These are phyloP conservation scores for Eidolon dupreanum DNA, from an alignment of 2,797 vertebrate species.

Conservation along the genomic window DNA sequence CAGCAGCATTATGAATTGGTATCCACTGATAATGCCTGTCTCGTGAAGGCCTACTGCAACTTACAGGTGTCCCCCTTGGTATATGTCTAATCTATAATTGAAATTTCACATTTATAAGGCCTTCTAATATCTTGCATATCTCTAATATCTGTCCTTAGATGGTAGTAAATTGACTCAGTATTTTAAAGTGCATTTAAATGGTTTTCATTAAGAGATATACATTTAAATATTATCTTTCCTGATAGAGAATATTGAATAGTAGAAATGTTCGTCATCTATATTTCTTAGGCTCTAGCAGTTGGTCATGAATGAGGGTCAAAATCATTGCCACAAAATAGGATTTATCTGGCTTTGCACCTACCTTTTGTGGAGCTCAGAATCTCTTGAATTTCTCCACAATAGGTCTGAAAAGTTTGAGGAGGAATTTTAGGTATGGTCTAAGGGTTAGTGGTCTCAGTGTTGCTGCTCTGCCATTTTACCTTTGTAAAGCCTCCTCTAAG, in stretches of 20 bases:
- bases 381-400: not conserved
- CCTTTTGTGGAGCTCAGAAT: not conserved
- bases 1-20: not conserved
- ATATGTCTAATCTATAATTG: not conserved
- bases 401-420: not conserved
- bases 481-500: not conserved
- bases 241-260: not conserved
- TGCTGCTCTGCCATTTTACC: not conserved
- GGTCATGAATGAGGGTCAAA: not conserved
- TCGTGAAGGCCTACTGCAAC: not conserved
- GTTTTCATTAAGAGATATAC: not conserved
- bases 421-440: not conserved
- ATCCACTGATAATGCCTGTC: not conserved
- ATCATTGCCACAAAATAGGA: not conserved
- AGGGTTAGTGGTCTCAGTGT: rapidly evolving
- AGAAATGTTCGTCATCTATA: not conserved
- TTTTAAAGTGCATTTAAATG: not conserved
- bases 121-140: not conserved
- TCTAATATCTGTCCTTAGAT: not conserved
- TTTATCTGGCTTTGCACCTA: not conserved
- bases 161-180: not conserved
- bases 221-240: not conserved
- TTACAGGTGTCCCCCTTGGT: not conserved
- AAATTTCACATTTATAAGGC: not conserved
- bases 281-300: not conserved